Percentiles rank a stretch among this genome's conserved stretches.
Evolutionary conservation across 2,888 invertebrate genomes (phyloP).

Genomic region (Sipunculus nudus): DNA sequence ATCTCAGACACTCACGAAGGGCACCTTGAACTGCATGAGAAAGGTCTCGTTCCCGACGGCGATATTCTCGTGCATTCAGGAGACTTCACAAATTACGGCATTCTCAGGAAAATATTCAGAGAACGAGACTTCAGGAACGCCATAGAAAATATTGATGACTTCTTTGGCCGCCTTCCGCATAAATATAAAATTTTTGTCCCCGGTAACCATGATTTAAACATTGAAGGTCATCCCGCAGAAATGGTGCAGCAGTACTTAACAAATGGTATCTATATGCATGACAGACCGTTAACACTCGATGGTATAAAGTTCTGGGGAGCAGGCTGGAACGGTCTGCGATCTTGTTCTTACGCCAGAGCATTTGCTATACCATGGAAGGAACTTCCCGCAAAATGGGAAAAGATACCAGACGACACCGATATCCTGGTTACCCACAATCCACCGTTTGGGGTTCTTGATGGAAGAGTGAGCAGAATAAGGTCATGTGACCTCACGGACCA

Average conservation of each 20-base stretch:
- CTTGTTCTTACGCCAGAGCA: conserved; percentile 46
- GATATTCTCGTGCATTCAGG: conserved; percentile 59
- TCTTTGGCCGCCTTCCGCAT: conserved; percentile 51
- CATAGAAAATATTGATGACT: conserved; percentile 36
- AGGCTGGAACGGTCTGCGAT: conserved; percentile 52
- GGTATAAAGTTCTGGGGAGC: conserved; percentile 58
- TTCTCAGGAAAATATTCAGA: conserved; percentile 17
- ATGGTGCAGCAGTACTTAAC: conserved; percentile 44
- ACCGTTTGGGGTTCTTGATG: conserved; percentile 54
- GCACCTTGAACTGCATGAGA: conserved; percentile 39
- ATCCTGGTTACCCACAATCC: conserved; percentile 57
- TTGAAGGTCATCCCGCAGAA: conserved; percentile 35
- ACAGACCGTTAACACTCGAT: conserved; percentile 44
- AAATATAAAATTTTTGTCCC: conserved; percentile 57
- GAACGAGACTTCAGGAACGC: conserved; percentile 32
- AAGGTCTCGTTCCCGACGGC: conserved; percentile 47
- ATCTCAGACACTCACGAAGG: conserved; percentile 57
- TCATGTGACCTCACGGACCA: too few species aligned
- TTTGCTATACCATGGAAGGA: conserved; percentile 42
- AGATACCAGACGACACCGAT: conserved; percentile 52
- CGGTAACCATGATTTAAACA: conserved; percentile 56
- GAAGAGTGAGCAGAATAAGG: too few species aligned
- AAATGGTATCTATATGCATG: conserved; percentile 53
- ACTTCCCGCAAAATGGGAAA: conserved; percentile 48
- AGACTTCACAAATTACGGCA: conserved; percentile 48